These are phyloP conservation scores for Zaprionus vittiger DNA, from an alignment of 1,140 invertebrate species.

Conservation along the genomic window DNA sequence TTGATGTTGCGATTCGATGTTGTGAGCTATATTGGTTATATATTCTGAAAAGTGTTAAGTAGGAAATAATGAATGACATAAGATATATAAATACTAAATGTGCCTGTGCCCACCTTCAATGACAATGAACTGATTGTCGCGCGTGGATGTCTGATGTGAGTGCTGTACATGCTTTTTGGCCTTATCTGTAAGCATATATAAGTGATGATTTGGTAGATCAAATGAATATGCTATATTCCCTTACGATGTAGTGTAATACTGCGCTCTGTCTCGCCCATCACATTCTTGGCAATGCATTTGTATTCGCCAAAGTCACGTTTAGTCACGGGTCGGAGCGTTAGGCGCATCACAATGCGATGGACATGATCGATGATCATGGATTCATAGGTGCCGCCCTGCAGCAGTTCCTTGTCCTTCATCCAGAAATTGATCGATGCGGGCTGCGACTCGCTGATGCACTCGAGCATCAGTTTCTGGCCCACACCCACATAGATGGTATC, in stretches of 20 bases:
- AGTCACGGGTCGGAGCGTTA: conserved; percentile 85
- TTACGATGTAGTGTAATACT: conserved; percentile 86
- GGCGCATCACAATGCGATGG: conserved; percentile 87
- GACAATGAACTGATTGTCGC: conserved; percentile 76
- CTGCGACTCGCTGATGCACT: conserved; percentile 86
- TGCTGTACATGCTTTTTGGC: conserved; percentile 76
- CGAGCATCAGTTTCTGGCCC: conserved; percentile 86
- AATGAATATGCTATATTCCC: neutral
- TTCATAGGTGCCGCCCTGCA: conserved; percentile 86
- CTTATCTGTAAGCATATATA: conserved; percentile 59
- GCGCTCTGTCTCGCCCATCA: conserved; percentile 86
- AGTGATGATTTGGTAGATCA: neutral
- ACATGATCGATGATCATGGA: conserved; percentile 86
- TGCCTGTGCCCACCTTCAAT: conserved; percentile 64
- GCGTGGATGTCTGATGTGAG: conserved; percentile 66
- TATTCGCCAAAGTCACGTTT: conserved; percentile 87
- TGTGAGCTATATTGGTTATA: conserved; percentile 40
- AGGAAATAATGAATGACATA: neutral
- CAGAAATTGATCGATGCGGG: conserved; percentile 87
- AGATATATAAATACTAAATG: neutral
- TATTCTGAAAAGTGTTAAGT: conserved; percentile 53
- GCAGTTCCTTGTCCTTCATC: conserved; percentile 83
- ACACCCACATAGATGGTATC: conserved; percentile 86
- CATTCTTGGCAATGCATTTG: conserved; percentile 87
- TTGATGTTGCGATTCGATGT: neutral